Evolutionary conservation across 2,888 invertebrate genomes (phyloP).

Genomic region (Drosophila buzzatii): DNA sequence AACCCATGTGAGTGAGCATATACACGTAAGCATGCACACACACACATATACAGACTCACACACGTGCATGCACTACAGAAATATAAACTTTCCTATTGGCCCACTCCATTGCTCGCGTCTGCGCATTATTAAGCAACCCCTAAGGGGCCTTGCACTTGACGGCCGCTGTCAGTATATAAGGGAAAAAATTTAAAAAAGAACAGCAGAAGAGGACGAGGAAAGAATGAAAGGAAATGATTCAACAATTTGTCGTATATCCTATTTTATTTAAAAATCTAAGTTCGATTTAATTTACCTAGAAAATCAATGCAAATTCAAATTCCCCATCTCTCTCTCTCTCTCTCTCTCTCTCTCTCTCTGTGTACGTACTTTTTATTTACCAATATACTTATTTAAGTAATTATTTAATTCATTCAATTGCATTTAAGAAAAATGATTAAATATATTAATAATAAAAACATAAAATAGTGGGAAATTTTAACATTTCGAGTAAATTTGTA

Average conservation of each 20-base stretch:
- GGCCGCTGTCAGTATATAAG: slow-evolving; percentile 25
- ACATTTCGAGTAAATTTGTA: not conserved
- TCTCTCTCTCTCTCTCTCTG: not conserved
- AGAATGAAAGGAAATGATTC: slow-evolving; percentile 2
- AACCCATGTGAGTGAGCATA: slow-evolving; percentile 37
- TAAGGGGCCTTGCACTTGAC: slow-evolving; percentile 29
- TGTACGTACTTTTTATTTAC: no score
- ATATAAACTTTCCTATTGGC: slow-evolving; percentile 69
- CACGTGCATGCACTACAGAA: slow-evolving; percentile 22
- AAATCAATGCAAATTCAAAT: not conserved
- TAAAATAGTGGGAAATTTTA: not conserved
- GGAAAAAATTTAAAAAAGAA: not conserved
- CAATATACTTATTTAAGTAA: no score
- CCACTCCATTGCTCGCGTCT: slow-evolving; percentile 59
- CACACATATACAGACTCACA: slow-evolving; percentile 9
- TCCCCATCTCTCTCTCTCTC: not conserved
- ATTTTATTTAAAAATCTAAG: not conserved
- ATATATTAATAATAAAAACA: not conserved
- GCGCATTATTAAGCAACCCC: slow-evolving; percentile 63
- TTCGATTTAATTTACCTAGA: not conserved
- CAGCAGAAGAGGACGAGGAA: not conserved
- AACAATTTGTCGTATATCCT: not conserved
- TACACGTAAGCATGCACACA: not conserved
- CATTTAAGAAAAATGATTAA: not conserved
- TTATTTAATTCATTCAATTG: no score